Conservation (phyloP, 2,888 invertebrate genomes). For the Megalurothrips usitatus region DNA sequence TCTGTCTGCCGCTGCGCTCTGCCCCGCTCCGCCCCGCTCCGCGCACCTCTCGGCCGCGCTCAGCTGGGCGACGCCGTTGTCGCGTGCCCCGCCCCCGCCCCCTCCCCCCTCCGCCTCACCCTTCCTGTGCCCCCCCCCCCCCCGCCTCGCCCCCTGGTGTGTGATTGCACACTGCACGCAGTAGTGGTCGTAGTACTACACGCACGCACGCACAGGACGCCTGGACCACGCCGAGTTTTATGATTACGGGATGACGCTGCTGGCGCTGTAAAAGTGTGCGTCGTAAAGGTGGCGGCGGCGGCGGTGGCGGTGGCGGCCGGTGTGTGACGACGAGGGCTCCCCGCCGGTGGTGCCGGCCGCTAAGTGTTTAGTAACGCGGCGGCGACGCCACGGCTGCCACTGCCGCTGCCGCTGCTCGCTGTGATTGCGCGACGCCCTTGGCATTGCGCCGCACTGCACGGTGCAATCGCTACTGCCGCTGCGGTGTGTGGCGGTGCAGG, state of each 20-base stretch:
- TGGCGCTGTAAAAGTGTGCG: background rate
- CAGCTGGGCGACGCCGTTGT: too few relatives aligned
- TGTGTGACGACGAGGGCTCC: background rate
- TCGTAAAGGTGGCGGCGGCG: background rate
- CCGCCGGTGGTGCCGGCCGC: background rate
- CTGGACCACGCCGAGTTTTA: background rate
- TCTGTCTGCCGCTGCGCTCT: too few relatives aligned
- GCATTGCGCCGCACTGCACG: too few relatives aligned
- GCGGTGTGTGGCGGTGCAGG: too few relatives aligned
- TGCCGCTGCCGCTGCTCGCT: background rate
- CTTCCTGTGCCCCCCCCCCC: background rate
- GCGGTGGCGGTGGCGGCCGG: background rate
- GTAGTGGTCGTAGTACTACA: background rate
- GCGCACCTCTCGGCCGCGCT: too few relatives aligned
- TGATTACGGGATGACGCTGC: constrained; percentile 1
- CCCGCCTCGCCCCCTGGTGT: background rate
- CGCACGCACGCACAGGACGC: too few relatives aligned
- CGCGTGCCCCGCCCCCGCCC: background rate
- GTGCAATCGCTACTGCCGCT: too few relatives aligned
- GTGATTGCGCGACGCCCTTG: too few relatives aligned
- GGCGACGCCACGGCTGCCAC: background rate
- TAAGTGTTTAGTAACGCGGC: constrained; percentile 9
- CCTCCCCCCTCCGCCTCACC: background rate
- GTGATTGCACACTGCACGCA: background rate
- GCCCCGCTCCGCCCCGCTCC: too few relatives aligned